Evolutionary conservation across 1,140 invertebrate species (phyloP).

Genomic region (Melipona quadrifasciata): DNA sequence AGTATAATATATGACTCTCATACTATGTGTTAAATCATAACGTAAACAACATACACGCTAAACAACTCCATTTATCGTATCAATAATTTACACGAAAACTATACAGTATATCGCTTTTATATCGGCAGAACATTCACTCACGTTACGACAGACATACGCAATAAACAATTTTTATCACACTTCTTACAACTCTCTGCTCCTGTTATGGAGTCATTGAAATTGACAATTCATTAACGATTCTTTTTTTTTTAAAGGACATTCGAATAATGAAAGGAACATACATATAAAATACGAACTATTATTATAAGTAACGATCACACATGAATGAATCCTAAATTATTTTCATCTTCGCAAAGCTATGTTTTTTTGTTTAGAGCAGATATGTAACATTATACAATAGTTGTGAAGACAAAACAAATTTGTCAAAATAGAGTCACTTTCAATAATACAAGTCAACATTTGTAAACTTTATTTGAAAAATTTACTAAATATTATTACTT

Average conservation of each 20-base stretch:
- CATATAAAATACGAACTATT: conserved; percentile 57
- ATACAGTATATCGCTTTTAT: conserved; percentile 49
- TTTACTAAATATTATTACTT: not conserved
- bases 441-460: not conserved
- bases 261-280: conserved; percentile 65
- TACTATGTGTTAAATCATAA: conserved; percentile 53
- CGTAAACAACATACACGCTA: conserved; percentile 42
- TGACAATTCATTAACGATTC: conserved; percentile 7
- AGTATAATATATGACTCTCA: conserved; percentile 67
- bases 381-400: not conserved
- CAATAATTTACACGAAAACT: conserved; percentile 68
- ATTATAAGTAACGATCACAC: conserved; percentile 65
- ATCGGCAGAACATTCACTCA: conserved; percentile 27
- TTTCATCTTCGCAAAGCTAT: conserved; percentile 34
- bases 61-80: conserved; percentile 45
- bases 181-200: conserved; percentile 29
- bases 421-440: not conserved
- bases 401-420: not conserved
- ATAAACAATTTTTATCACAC: conserved; percentile 38
- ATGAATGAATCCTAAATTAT: conserved; percentile 34
- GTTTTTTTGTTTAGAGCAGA: not conserved
- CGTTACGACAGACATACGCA: not conserved
- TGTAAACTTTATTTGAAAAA: not conserved
- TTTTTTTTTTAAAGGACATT: conserved; percentile 34
- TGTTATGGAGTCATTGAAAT: conserved; percentile 38